A percentile compares a stretch with the other conserved stretches of the same genome.
Evolutionary conservation across 2,797 vertebrate genomes (phyloP).

Genomic region (Enteromius mattozi): DNA sequence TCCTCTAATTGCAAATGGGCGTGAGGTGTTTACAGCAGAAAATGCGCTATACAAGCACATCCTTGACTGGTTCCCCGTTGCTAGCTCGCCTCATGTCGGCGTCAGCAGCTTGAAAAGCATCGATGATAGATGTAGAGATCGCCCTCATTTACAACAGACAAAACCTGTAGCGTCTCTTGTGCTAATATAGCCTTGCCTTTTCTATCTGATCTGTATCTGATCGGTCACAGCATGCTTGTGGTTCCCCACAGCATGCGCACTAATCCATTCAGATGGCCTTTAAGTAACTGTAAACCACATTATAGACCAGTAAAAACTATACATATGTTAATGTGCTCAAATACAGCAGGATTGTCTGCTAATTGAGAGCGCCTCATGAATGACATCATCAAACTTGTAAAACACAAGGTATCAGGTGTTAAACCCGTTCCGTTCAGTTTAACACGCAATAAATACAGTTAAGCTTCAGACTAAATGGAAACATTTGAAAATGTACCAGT

Average conservation of each 20-base stretch:
- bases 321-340: background rate
- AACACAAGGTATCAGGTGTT: background rate
- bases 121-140: background rate
- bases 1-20: background rate
- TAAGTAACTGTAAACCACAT: background rate
- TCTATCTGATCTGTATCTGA: too few relatives aligned
- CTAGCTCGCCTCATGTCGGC: conserved; percentile 30
- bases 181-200: background rate
- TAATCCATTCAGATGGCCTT: background rate
- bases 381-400: conserved; percentile 28
- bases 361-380: background rate
- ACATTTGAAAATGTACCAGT: background rate
- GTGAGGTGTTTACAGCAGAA: background rate
- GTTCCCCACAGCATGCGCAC: background rate
- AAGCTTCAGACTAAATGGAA: background rate
- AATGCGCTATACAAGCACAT: conserved; percentile 5
- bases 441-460: background rate
- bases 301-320: background rate
- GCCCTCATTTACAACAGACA: background rate
- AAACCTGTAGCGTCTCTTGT: background rate
- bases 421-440: background rate
- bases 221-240: background rate
- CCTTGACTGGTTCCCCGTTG: conserved; percentile 20
- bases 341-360: background rate
- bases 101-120: conserved; percentile 4